phyloP scores from a whole-genome alignment of 2,888 invertebrate genomes.

The Epinotia demarniana region DNA sequence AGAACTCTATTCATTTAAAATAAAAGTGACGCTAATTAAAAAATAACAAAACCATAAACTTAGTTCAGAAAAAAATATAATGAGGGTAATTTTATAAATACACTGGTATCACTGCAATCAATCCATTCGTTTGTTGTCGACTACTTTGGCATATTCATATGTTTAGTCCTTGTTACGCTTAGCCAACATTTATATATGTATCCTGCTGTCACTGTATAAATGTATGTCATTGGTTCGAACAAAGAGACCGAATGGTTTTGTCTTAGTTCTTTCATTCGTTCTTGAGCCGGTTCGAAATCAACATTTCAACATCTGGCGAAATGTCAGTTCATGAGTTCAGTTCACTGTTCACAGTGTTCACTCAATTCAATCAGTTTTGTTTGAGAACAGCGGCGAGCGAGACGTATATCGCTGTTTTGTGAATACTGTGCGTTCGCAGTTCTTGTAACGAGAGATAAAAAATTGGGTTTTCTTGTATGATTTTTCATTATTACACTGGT shows the following conservation, averaged over 20 bases:
- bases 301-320: constrained; percentile 26
- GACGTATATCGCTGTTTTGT: constrained; percentile 75
- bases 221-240: constrained; percentile 29
- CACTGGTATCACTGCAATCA: not conserved
- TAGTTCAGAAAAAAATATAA: not conserved
- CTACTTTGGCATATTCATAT: constrained; percentile 11
- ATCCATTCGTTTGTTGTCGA: constrained; percentile 7
- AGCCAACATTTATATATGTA: not conserved
- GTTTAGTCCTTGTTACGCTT: constrained; percentile 12
- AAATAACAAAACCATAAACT: no score
- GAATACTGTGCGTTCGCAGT: constrained; percentile 81
- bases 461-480: constrained; percentile 45
- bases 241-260: constrained; percentile 36
- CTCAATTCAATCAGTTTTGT: constrained; percentile 55
- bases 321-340: constrained; percentile 16
- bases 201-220: constrained; percentile 30
- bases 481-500: constrained; percentile 38
- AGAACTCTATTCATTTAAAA: no score
- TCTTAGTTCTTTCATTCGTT: constrained; percentile 19
- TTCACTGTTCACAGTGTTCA: constrained; percentile 18
- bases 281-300: constrained; percentile 27
- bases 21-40: no score
- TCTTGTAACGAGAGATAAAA: constrained; percentile 53
- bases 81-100: not conserved
- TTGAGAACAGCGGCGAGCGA: constrained; percentile 66